These are phyloP conservation scores for Selene dorsalis DNA, from an alignment of 2,797 vertebrate species.

Conservation along the genomic window DNA sequence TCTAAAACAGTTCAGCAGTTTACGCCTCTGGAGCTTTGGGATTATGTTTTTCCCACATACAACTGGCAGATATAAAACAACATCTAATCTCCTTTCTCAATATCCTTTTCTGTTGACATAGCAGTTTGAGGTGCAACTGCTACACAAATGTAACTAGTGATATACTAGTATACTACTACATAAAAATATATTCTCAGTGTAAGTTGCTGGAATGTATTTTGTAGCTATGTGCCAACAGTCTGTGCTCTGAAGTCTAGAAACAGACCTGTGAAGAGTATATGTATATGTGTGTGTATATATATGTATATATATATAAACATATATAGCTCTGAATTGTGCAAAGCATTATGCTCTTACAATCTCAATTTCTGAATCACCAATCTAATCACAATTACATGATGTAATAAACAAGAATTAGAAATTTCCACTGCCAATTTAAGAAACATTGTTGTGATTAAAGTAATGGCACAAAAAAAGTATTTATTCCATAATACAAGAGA, in stretches of 20 bases:
- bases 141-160: no score
- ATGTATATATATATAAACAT: no score
- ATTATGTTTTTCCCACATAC: not conserved
- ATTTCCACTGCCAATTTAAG: not conserved
- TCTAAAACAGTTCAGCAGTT: not conserved
- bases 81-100: no score
- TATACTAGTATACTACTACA: no score
- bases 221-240: not conserved
- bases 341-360: no score
- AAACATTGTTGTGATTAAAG: not conserved
- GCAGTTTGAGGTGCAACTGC: no score
- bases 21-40: not conserved
- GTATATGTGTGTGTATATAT: not conserved
- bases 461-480: not conserved
- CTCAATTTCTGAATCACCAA: not conserved
- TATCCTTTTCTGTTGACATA: no score
- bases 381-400: not conserved
- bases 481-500: not conserved
- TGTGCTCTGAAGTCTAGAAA: not conserved
- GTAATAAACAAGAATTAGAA: not conserved
- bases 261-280: not conserved
- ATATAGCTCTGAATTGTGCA: no score
- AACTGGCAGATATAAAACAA: no score
- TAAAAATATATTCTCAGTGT: no score
- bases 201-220: no score